These are phyloP conservation scores for Aurelia aurita complex sp. Pacific DNA, from an alignment of 30 jellyfish, hydroid and myxozoan species.

Conservation along the genomic window DNA sequence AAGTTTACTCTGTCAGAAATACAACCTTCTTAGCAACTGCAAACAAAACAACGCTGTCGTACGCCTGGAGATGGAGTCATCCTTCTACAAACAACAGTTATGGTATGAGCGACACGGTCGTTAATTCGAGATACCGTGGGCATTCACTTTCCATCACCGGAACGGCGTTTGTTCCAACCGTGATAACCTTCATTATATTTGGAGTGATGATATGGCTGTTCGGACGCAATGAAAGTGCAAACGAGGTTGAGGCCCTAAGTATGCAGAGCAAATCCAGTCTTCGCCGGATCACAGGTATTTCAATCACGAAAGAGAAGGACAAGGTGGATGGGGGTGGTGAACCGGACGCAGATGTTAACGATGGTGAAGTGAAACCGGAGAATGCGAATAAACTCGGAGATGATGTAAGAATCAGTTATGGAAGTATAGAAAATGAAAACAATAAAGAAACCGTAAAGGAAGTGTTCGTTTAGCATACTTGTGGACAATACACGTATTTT, in stretches of 20 bases:
- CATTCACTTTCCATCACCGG: slow-evolving; percentile 65
- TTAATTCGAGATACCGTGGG: slow-evolving; percentile 81
- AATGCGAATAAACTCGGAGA: background rate
- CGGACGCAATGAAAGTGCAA: slow-evolving; percentile 69
- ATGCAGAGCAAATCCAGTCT: slow-evolving; percentile 23
- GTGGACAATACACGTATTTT: no score
- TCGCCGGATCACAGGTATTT: slow-evolving; percentile 28
- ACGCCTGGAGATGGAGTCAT: slow-evolving; percentile 84
- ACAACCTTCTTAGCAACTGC: slow-evolving; percentile 42
- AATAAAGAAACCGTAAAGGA: background rate
- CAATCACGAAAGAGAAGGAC: slow-evolving; percentile 38
- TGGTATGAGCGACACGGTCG: slow-evolving; percentile 55
- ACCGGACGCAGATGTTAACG: slow-evolving; percentile 6
- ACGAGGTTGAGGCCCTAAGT: slow-evolving; percentile 23
- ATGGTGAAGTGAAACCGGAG: slow-evolving; percentile 3
- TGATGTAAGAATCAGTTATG: background rate
- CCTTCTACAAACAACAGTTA: slow-evolving; percentile 69
- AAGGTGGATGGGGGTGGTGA: slow-evolving; percentile 30
- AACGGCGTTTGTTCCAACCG: slow-evolving; percentile 82
- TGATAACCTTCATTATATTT: slow-evolving; percentile 60
- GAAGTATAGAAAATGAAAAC: slow-evolving; percentile 12
- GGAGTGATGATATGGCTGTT: slow-evolving; percentile 80
- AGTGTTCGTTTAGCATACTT: background rate
- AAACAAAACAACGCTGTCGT: slow-evolving; percentile 74
- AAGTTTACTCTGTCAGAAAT: slow-evolving; percentile 72